phyloP scores from a whole-genome alignment of 2,888 invertebrate genomes.

The Ennomos quercinarius region DNA sequence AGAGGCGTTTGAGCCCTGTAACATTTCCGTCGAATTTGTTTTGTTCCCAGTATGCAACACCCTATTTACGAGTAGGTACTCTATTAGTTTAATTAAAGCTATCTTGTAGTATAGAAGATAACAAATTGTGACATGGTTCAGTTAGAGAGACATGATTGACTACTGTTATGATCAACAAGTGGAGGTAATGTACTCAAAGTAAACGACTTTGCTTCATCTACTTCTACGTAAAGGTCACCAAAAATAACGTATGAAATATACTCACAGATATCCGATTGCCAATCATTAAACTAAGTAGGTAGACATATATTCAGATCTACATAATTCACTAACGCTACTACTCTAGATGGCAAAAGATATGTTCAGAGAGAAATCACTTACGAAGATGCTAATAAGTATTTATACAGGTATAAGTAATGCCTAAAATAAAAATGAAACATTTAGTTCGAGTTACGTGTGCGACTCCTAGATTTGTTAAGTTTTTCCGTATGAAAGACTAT shows the following conservation, averaged over 20 bases:
- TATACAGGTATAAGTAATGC: constrained; percentile 36
- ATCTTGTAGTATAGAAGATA: constrained; percentile 33
- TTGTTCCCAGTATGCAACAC: constrained; percentile 31
- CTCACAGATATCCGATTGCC: constrained; percentile 32
- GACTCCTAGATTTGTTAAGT: constrained; percentile 78
- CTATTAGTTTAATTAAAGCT: constrained; percentile 39
- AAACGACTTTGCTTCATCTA: background rate
- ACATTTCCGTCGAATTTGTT: constrained; percentile 22
- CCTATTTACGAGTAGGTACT: constrained; percentile 28
- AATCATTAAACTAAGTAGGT: constrained; percentile 47
- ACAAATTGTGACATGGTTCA: constrained; percentile 26
- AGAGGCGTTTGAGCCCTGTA: constrained; percentile 22
- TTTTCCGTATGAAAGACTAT: constrained; percentile 83
- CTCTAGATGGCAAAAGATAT: constrained; percentile 71
- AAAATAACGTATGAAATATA: constrained; percentile 3
- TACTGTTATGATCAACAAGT: constrained; percentile 2
- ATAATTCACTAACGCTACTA: constrained; percentile 45
- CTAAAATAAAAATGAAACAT: constrained; percentile 41
- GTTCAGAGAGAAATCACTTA: constrained; percentile 42
- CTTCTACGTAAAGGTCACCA: constrained; percentile 10
- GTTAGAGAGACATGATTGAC: constrained; percentile 21
- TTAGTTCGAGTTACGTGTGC: constrained; percentile 50
- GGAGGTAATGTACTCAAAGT: background rate
- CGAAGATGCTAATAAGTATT: constrained; percentile 26
- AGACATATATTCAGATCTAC: constrained; percentile 65